Evolutionary conservation across 2,888 invertebrate genomes (phyloP).

Genomic region (Teleogryllus oceanicus): DNA sequence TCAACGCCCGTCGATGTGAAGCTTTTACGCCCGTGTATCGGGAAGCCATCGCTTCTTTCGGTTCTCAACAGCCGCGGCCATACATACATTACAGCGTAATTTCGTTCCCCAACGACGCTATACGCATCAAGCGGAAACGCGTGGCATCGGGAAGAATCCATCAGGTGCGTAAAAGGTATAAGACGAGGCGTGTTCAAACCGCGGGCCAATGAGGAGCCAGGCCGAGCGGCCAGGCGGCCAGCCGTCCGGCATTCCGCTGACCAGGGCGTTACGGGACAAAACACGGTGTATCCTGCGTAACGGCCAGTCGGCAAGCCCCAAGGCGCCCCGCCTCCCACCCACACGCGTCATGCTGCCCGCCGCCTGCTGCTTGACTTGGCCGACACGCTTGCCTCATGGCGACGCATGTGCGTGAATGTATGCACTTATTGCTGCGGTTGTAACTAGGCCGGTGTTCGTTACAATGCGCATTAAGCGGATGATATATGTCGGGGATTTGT

Average conservation of each 20-base stretch:
- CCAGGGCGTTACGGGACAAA: conserved; percentile 1
- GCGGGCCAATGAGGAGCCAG: not conserved
- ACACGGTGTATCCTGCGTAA: conserved; percentile 18
- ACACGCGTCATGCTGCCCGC: not conserved
- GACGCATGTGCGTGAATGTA: too few relatives aligned
- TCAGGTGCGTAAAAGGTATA: conserved; percentile 7
- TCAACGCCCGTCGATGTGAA: too few relatives aligned
- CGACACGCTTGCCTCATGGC: too few relatives aligned
- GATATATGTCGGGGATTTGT: too few relatives aligned
- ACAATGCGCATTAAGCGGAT: too few relatives aligned
- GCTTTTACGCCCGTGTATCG: not conserved
- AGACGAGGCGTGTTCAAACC: conserved; percentile 12
- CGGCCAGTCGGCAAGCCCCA: not conserved
- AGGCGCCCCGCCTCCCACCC: not conserved
- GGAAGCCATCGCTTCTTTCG: not conserved
- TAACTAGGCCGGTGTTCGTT: too few relatives aligned
- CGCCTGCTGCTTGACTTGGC: not conserved
- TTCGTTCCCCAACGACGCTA: not conserved
- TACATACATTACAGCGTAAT: conserved; percentile 9
- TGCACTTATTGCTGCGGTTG: too few relatives aligned
- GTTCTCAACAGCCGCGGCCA: not conserved
- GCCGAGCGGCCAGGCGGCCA: not conserved
- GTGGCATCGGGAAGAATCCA: not conserved
- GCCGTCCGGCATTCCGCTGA: not conserved
- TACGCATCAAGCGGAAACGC: not conserved